Percentiles rank a stretch among this genome's conserved stretches.
Conservation (phyloP, 2,888 invertebrate genomes). For the Didymodactylos carnosus region DNA sequence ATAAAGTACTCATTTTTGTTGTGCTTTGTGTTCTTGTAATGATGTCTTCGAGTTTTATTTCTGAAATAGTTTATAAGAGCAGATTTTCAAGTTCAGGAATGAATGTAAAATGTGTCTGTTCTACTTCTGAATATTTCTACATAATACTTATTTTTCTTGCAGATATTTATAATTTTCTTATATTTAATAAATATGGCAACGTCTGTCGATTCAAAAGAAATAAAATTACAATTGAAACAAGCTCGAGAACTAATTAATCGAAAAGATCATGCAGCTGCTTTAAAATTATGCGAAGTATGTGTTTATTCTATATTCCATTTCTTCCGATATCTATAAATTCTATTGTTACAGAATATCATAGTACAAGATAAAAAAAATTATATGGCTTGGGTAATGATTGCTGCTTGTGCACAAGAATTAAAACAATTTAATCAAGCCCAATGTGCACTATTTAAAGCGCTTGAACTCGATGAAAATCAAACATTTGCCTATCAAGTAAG, state of each 20-base stretch:
- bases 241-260: slow-evolving; percentile 59
- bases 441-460: slow-evolving; percentile 4
- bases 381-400: slow-evolving; percentile 11
- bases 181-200: neutral
- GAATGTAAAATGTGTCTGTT: too few species aligned
- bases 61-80: too few species aligned
- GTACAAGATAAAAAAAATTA: slow-evolving; percentile 14
- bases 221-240: slow-evolving; percentile 54
- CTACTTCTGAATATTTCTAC: neutral
- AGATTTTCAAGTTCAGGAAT: too few species aligned
- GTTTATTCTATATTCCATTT: neutral
- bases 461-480: slow-evolving; percentile 4
- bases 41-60: too few species aligned
- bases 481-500: slow-evolving; percentile 9
- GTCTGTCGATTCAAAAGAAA: slow-evolving; percentile 32
- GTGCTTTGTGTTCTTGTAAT: too few species aligned
- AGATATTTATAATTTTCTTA: neutral
- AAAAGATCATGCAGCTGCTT: slow-evolving; percentile 51
- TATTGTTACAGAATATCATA: neutral
- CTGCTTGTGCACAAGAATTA: slow-evolving; percentile 10
- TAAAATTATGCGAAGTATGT: slow-evolving; percentile 54
- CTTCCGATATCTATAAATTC: neutral
- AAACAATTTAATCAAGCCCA: slow-evolving; percentile 9
- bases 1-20: too few species aligned
- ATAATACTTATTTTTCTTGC: neutral